phyloP scores from a whole-genome alignment of 2,888 invertebrate genomes.

The Phengaris arion region DNA sequence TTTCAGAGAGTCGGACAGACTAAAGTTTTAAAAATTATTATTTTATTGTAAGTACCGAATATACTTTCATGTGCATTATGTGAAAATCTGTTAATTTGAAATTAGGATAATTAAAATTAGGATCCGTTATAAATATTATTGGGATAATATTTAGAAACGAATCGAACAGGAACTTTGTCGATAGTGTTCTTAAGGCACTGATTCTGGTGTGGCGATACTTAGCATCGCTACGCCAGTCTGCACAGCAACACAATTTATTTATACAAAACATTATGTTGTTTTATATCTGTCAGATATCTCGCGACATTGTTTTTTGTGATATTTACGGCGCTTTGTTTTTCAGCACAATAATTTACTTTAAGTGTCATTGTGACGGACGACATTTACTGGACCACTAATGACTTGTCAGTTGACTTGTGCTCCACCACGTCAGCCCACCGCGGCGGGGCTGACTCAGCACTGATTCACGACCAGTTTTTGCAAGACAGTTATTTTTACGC shows the following conservation, averaged over 20 bases:
- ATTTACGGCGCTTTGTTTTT: background rate
- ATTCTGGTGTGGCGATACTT: no score
- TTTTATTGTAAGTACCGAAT: no score
- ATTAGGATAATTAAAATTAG: no score
- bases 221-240: no score
- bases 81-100: no score
- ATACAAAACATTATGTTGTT: background rate
- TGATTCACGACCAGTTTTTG: background rate
- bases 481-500: background rate
- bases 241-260: background rate
- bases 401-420: background rate
- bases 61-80: no score
- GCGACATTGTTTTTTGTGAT: background rate
- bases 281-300: background rate
- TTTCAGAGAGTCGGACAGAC: no score
- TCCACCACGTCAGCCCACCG: background rate
- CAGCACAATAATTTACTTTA: background rate
- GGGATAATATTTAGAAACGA: no score
- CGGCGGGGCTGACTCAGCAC: background rate
- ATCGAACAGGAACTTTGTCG: no score
- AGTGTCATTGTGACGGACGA: conserved; percentile 9
- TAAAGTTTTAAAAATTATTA: no score
- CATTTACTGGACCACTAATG: background rate
- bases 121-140: no score
- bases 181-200: no score